Evolutionary conservation across 1,140 invertebrate species (phyloP).

Genomic region (Pemphigus obesinymphae): DNA sequence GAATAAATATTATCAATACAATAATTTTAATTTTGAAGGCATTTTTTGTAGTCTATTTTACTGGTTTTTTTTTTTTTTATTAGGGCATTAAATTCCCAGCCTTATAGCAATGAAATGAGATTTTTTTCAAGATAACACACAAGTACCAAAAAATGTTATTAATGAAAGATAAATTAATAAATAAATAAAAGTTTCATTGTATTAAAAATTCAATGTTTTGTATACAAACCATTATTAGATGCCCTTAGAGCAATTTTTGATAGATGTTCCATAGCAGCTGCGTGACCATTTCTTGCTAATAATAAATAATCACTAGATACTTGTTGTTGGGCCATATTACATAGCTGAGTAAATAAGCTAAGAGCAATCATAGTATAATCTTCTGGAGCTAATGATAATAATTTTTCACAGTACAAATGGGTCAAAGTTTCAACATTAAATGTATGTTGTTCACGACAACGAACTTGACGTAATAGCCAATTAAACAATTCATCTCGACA

Average conservation of each 20-base stretch:
- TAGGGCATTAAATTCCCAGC: no score
- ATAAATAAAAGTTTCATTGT: not conserved
- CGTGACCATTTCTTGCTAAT: conserved; percentile 50
- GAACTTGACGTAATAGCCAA: conserved; percentile 85
- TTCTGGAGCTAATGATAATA: conserved; percentile 80
- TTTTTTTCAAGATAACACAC: no score
- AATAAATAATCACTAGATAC: conserved; percentile 55
- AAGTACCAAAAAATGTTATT: no score
- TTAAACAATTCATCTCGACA: conserved; percentile 87
- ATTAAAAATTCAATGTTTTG: not conserved
- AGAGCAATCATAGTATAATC: conserved; percentile 86
- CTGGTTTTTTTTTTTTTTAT: no score
- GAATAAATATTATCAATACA: no score
- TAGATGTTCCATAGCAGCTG: conserved; percentile 82
- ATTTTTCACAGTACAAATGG: conserved; percentile 82
- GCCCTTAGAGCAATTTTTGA: conserved; percentile 89
- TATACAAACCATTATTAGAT: conserved; percentile 65
- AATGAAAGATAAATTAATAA: no score
- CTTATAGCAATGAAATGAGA: no score
- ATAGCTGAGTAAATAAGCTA: conserved; percentile 84
- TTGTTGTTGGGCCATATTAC: conserved; percentile 60
- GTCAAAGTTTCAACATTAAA: conserved; percentile 78
- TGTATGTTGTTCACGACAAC: conserved; percentile 85
- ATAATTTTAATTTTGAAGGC: no score
- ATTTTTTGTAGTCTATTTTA: no score